phyloP scores from a whole-genome alignment of 2,797 vertebrate genomes.

The Meda fulgida region DNA sequence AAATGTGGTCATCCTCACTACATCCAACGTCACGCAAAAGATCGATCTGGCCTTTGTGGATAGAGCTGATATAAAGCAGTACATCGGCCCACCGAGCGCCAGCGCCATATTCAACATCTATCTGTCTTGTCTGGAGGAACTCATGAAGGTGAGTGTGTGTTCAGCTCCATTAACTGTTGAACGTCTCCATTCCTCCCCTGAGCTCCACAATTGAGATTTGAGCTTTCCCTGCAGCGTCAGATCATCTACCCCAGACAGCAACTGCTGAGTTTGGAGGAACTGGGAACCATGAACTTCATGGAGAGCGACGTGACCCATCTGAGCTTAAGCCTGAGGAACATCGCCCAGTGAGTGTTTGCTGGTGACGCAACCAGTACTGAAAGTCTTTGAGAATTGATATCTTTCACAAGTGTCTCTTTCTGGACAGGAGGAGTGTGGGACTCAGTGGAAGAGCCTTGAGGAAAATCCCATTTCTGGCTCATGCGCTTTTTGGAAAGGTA shows the following conservation, averaged over 20 bases:
- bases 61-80: conserved; percentile 97
- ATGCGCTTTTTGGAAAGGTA: conserved; percentile 91
- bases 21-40: conserved; percentile 96
- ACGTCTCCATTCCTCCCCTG: not conserved
- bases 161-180: not conserved
- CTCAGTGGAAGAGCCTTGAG: conserved; percentile 92
- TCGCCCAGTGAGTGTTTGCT: conserved; percentile 82
- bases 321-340: conserved; percentile 86
- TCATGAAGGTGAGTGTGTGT: conserved; percentile 89
- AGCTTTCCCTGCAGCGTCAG: conserved; percentile 81
- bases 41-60: conserved; percentile 98
- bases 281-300: conserved; percentile 88
- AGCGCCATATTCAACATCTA: conserved; percentile 95
- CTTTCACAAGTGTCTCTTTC: not conserved
- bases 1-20: conserved; percentile 97
- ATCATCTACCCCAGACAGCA: conserved; percentile 94
- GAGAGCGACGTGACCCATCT: conserved; percentile 88
- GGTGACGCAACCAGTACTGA: not conserved
- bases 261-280: conserved; percentile 89
- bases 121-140: conserved; percentile 92
- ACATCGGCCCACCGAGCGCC: conserved; percentile 90
- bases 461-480: conserved; percentile 94
- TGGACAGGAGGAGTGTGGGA: conserved; percentile 89
- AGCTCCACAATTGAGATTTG: not conserved
- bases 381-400: not conserved